phyloP scores from a whole-genome alignment of 2,888 invertebrate species.

The Dryobota labecula region DNA sequence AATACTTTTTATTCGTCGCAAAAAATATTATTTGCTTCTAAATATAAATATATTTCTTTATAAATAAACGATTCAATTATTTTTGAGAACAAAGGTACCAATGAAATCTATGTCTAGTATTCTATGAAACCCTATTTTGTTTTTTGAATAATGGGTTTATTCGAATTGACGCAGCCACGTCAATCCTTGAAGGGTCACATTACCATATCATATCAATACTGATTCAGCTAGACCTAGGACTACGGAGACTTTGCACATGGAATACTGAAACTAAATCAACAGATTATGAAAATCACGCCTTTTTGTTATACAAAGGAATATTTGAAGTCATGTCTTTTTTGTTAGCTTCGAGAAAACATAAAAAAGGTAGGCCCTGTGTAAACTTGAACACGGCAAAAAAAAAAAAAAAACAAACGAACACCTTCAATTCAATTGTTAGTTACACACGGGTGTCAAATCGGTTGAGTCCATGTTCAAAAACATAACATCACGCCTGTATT shows the following conservation, averaged over 20 bases:
- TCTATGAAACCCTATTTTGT: too few species aligned
- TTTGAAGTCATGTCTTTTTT: not conserved
- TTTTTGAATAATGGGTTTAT: too few species aligned
- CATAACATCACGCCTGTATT: too few species aligned
- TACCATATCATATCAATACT: constrained; percentile 16
- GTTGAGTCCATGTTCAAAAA: too few species aligned
- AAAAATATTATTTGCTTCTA: too few species aligned
- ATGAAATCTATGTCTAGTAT: too few species aligned
- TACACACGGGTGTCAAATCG: too few species aligned
- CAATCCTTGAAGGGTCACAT: not conserved
- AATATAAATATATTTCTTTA: too few species aligned
- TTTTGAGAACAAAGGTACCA: too few species aligned
- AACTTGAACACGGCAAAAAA: constrained; percentile 14
- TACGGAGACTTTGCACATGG: not conserved
- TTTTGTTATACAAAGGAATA: not conserved
- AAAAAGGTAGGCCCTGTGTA: not conserved
- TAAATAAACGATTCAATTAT: too few species aligned
- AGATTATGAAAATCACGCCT: constrained; percentile 15
- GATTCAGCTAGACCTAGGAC: not conserved
- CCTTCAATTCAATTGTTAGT: not conserved
- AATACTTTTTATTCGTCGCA: too few species aligned
- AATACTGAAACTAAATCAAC: constrained; percentile 34
- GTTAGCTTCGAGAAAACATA: not conserved
- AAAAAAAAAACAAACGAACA: not conserved
- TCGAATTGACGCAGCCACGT: not conserved